Evolutionary conservation across 2,113 vertebrate species (phyloP).

Genomic region (Lates calcarifer): DNA sequence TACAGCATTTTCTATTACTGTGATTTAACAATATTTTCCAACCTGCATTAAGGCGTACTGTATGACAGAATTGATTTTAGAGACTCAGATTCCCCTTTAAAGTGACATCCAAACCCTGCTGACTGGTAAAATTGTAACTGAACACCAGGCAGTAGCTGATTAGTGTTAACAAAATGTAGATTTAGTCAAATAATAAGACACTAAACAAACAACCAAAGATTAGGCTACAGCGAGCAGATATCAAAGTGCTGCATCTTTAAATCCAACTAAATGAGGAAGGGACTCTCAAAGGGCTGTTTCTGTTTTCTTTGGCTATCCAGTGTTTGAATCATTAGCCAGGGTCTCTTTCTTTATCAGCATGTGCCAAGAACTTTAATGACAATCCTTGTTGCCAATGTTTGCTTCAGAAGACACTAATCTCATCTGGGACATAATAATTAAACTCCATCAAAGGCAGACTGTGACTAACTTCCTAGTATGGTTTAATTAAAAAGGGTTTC

Average conservation of each 20-base stretch:
- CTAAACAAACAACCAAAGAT: conserved; percentile 22
- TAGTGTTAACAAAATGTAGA: neutral
- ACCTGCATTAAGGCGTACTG: neutral
- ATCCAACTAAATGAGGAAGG: conserved; percentile 27
- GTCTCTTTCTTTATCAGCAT: conserved; percentile 18
- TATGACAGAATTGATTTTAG: neutral
- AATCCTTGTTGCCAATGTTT: conserved; percentile 37
- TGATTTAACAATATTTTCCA: no score
- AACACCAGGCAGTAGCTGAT: neutral
- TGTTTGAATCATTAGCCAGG: conserved; percentile 36
- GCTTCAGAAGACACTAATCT: conserved; percentile 33
- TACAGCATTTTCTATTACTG: no score
- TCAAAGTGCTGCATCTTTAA: conserved; percentile 37
- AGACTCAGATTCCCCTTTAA: no score
- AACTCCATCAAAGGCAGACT: conserved; percentile 15
- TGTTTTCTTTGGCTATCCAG: neutral
- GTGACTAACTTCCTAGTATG: conserved; percentile 6
- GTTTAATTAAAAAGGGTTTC: conserved; percentile 36
- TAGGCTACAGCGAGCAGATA: conserved; percentile 7
- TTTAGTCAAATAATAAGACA: neutral
- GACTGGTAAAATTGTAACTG: neutral
- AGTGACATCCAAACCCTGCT: neutral
- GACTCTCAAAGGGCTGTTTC: conserved; percentile 14
- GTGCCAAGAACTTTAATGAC: conserved; percentile 54
- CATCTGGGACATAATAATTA: conserved; percentile 46